Evolutionary conservation across 2,113 vertebrate species (phyloP).

Genomic region (Chlamydotis undulata): DNA sequence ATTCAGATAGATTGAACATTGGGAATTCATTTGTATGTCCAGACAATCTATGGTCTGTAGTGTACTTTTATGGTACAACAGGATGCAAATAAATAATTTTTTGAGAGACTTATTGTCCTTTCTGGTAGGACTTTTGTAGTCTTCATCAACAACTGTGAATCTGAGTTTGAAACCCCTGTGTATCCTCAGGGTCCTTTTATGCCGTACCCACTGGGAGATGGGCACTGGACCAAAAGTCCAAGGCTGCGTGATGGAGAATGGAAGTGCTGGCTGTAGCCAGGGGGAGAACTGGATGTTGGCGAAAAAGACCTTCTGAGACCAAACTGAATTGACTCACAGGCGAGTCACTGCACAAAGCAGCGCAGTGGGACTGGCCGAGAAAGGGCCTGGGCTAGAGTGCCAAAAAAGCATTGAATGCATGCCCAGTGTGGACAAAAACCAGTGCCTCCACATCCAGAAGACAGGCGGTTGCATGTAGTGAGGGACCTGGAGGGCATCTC

Average conservation of each 20-base stretch:
- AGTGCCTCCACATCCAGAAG: not conserved
- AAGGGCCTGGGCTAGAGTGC: not conserved
- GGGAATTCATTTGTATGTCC: slow-evolving; percentile 68
- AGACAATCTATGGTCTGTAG: slow-evolving; percentile 61
- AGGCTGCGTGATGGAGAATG: not conserved
- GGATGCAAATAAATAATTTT: slow-evolving; percentile 16
- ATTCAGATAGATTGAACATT: slow-evolving; percentile 68
- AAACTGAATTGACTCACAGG: not conserved
- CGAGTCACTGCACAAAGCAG: not conserved
- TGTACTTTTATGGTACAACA: not conserved
- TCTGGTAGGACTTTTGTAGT: slow-evolving; percentile 9
- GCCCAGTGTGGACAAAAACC: fast-evolving
- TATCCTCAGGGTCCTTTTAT: not conserved
- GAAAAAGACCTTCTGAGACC: not conserved
- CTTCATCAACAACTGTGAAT: not conserved
- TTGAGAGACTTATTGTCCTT: not conserved
- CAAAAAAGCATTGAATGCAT: fast-evolving
- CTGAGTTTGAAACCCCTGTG: not conserved
- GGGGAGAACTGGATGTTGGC: not conserved
- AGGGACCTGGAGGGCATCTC: not conserved
- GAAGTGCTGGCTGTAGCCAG: not conserved
- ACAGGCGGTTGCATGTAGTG: not conserved
- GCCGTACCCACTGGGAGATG: not conserved
- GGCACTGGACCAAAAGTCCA: not conserved
- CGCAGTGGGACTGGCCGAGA: not conserved